These are phyloP conservation scores for Micrastur ruficollis DNA, from an alignment of 2,797 vertebrate species.

Conservation along the genomic window DNA sequence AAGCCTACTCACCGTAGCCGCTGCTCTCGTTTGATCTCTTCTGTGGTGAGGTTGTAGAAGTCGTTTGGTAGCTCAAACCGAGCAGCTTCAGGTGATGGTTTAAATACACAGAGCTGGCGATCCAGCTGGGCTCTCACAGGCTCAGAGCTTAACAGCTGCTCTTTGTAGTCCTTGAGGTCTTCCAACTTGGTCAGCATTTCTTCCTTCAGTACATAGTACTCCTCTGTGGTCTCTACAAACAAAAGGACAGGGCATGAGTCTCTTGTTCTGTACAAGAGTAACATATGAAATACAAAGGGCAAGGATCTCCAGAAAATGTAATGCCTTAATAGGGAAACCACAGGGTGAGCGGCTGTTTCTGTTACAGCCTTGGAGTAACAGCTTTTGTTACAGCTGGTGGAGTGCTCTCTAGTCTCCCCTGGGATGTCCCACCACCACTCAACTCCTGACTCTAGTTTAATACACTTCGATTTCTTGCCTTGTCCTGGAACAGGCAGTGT, in stretches of 20 bases:
- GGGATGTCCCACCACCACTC: background rate
- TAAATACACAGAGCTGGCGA: constrained; percentile 82
- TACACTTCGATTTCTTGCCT: constrained; percentile 71
- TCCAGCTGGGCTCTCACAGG: constrained; percentile 86
- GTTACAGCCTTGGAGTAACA: background rate
- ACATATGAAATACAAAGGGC: rapidly evolving
- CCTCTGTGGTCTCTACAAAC: constrained; percentile 77
- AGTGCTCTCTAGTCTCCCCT: background rate
- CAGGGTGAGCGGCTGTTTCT: background rate
- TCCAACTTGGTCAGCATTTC: constrained; percentile 75
- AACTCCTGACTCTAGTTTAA: background rate
- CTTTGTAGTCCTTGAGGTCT: constrained; percentile 77
- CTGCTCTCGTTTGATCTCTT: constrained; percentile 89
- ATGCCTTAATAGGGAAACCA: background rate
- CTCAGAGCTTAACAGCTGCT: constrained; percentile 82
- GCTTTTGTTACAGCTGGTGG: background rate
- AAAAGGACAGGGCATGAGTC: background rate
- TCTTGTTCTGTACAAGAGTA: too few relatives aligned
- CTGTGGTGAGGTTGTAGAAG: constrained; percentile 88
- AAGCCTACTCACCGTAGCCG: constrained; percentile 77
- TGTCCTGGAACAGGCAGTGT: constrained; percentile 81
- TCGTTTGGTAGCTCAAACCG: constrained; percentile 88
- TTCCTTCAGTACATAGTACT: constrained; percentile 85
- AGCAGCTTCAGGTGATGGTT: constrained; percentile 79
- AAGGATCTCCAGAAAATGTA: background rate